Evolutionary conservation across 2,113 vertebrate genomes (phyloP).

Genomic region (Triplophysa siluroides): DNA sequence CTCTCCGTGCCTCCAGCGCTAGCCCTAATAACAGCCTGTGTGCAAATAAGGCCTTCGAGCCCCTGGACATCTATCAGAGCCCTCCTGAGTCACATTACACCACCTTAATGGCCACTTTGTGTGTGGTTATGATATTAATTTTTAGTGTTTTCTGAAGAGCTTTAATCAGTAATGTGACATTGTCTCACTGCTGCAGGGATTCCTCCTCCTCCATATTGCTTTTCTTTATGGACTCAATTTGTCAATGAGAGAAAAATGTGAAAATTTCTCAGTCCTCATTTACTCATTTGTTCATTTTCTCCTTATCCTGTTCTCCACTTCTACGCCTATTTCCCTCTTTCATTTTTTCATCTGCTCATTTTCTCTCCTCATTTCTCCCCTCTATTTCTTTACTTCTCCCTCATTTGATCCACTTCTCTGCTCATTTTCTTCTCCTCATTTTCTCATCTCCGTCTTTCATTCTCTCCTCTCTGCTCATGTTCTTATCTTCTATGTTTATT

Average conservation of each 20-base stretch:
- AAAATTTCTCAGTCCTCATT: neutral
- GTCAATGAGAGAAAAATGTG: neutral
- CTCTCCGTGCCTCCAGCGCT: slow-evolving; percentile 84
- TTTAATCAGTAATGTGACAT: slow-evolving; percentile 95
- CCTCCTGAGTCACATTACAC: slow-evolving; percentile 96
- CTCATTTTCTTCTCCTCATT: neutral
- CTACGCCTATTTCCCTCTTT: no score
- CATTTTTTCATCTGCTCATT: neutral
- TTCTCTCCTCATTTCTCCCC: neutral
- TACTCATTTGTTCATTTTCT: neutral
- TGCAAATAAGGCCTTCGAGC: slow-evolving; percentile 92
- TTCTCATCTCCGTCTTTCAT: neutral
- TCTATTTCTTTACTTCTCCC: neutral
- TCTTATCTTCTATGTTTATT: neutral
- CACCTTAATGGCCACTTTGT: slow-evolving; percentile 90
- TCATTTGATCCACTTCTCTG: neutral
- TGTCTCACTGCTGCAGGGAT: slow-evolving; percentile 85
- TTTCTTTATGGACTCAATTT: slow-evolving; percentile 26
- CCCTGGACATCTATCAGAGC: slow-evolving; percentile 92
- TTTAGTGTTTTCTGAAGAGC: slow-evolving; percentile 90
- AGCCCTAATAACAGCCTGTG: slow-evolving; percentile 95
- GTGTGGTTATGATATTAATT: slow-evolving; percentile 99
- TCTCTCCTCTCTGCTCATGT: neutral
- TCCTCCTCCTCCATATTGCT: slow-evolving; percentile 73
- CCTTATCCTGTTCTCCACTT: no score